Evolutionary conservation across 2,113 vertebrate genomes (phyloP).

Genomic region (Cygnus atratus): DNA sequence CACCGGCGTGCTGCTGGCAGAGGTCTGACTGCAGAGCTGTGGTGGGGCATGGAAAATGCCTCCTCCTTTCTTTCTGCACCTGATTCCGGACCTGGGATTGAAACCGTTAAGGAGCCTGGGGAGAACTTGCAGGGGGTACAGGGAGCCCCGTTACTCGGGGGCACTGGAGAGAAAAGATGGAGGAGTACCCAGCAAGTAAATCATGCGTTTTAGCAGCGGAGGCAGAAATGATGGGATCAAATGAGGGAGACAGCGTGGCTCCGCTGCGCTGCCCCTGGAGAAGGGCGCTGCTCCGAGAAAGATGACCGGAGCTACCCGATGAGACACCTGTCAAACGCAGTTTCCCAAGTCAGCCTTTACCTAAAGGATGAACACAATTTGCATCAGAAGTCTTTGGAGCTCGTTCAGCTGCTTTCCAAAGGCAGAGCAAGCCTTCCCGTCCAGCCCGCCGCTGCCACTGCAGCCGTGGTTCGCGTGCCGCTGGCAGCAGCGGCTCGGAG

Average conservation of each 20-base stretch:
- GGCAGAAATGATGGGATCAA: no score
- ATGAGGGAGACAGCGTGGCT: no score
- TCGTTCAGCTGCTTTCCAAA: neutral
- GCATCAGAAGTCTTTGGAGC: neutral
- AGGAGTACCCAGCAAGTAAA: neutral
- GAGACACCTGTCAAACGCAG: rapidly evolving
- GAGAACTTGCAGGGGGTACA: rapidly evolving
- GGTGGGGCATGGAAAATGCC: neutral
- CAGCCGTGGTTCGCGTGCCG: neutral
- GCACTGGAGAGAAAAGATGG: neutral
- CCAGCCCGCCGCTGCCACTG: neutral
- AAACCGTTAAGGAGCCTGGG: neutral
- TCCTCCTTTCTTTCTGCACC: neutral
- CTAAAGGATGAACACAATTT: neutral
- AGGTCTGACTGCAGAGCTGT: neutral
- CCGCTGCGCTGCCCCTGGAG: rapidly evolving
- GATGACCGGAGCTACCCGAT: no score
- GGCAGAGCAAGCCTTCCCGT: neutral
- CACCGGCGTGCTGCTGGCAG: no score
- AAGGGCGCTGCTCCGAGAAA: neutral
- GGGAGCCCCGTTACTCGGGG: no score
- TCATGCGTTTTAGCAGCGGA: neutral
- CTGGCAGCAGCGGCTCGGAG: neutral
- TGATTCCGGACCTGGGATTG: neutral
- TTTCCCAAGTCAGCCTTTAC: neutral